Conservation (phyloP, 2,888 invertebrate genomes). For the Andrena camellia region DNA sequence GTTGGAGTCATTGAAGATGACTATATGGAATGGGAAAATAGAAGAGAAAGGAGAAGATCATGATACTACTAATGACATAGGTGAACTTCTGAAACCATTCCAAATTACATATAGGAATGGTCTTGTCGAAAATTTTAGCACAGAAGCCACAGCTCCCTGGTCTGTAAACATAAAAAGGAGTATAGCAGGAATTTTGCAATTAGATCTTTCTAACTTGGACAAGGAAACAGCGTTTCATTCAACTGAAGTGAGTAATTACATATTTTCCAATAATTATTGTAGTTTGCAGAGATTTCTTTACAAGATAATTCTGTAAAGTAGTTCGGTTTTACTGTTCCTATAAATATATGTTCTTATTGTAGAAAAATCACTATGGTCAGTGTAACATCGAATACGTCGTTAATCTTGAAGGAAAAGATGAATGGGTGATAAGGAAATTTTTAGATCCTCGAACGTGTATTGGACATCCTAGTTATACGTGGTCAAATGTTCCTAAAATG, state of each 20-base stretch:
- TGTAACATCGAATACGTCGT: slow-evolving; percentile 84
- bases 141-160: slow-evolving; percentile 87
- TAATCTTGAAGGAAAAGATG: slow-evolving; percentile 73
- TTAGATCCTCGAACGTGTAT: slow-evolving; percentile 83
- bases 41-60: slow-evolving; percentile 58
- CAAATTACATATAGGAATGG: slow-evolving; percentile 78
- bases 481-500: slow-evolving; percentile 83
- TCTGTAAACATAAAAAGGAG: slow-evolving; percentile 90
- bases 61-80: slow-evolving; percentile 63
- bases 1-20: slow-evolving; percentile 78
- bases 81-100: slow-evolving; percentile 80
- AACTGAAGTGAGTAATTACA: slow-evolving; percentile 75
- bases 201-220: slow-evolving; percentile 84
- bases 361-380: slow-evolving; percentile 84
- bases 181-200: slow-evolving; percentile 88
- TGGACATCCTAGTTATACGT: slow-evolving; percentile 79
- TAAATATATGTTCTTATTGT: slow-evolving; percentile 26
- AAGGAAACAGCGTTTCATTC: slow-evolving; percentile 80
- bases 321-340: neutral
- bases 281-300: neutral
- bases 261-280: neutral
- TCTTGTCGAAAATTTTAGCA: slow-evolving; percentile 80
- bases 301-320: neutral
- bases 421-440: slow-evolving; percentile 82
- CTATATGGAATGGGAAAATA: slow-evolving; percentile 77